Percentiles rank a stretch among this genome's conserved stretches.
Evolutionary conservation across 2,113 vertebrate species (phyloP).

Genomic region (Enhydra lutris): DNA sequence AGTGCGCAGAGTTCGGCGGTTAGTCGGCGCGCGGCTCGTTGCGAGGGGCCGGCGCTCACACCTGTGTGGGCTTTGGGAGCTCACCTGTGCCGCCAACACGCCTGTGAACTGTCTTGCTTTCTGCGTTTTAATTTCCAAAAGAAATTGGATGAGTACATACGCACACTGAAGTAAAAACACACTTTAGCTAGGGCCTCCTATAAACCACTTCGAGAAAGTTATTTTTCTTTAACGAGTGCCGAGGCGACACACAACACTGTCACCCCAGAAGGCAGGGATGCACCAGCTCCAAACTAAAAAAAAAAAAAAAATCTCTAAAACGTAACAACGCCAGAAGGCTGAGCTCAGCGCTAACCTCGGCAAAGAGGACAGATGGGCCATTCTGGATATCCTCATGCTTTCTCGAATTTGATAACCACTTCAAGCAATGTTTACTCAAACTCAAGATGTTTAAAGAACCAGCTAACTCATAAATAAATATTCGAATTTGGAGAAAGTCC

Average conservation of each 20-base stretch:
- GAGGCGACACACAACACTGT: too few species aligned
- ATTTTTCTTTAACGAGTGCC: neutral
- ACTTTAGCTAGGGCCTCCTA: accelerated
- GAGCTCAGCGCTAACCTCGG: neutral
- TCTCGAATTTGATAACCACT: too few species aligned
- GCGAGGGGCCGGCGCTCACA: accelerated
- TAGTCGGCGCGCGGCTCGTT: accelerated
- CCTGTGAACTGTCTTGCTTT: neutral
- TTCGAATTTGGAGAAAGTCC: neutral
- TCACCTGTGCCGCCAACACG: neutral
- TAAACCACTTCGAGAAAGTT: neutral
- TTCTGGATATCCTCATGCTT: accelerated
- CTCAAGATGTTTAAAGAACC: neutral
- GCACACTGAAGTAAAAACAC: neutral
- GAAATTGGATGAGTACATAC: neutral
- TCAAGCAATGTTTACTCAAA: neutral
- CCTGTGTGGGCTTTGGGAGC: accelerated
- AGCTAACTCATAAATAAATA: neutral
- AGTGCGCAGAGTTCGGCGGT: accelerated
- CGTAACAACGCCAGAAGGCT: neutral
- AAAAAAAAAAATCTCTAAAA: neutral
- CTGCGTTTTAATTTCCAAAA: neutral
- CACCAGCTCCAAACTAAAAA: neutral
- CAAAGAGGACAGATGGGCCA: accelerated
- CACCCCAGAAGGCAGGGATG: neutral